Conservation (phyloP, 2,113 vertebrate genomes). For the Channa maculata region DNA sequence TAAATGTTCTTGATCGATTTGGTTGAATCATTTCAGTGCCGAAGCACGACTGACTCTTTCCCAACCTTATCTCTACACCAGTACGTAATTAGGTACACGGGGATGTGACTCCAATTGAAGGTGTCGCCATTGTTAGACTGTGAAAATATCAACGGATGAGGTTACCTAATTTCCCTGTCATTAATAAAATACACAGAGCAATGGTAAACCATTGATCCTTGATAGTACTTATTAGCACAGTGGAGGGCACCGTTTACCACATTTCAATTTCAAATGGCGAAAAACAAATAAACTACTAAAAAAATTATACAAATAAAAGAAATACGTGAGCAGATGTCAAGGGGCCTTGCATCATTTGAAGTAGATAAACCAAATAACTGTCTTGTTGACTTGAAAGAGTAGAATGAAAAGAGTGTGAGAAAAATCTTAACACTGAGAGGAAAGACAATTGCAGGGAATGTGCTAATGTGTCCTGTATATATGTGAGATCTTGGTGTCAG, state of each 20-base stretch:
- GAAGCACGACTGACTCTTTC: slow-evolving; percentile 79
- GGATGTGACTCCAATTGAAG: slow-evolving; percentile 97
- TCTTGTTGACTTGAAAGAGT: slow-evolving; percentile 89
- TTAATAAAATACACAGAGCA: slow-evolving; percentile 99
- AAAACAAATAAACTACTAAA: slow-evolving; percentile 86
- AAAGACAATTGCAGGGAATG: slow-evolving; percentile 21
- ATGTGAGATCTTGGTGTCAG: neutral
- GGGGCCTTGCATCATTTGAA: slow-evolving; percentile 90
- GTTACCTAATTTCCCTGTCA: slow-evolving; percentile 97
- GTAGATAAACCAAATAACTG: slow-evolving; percentile 88
- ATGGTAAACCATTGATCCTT: slow-evolving; percentile 98
- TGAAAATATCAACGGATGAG: slow-evolving; percentile 96
- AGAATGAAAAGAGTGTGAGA: slow-evolving; percentile 86
- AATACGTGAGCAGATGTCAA: slow-evolving; percentile 90
- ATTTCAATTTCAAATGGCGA: slow-evolving; percentile 92
- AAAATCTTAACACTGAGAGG: slow-evolving; percentile 75
- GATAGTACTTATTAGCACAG: slow-evolving; percentile 98
- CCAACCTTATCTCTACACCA: slow-evolving; percentile 89
- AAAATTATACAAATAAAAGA: slow-evolving; percentile 59
- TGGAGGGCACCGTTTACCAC: slow-evolving; percentile 91
- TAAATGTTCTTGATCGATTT: slow-evolving; percentile 53
- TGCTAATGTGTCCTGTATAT: slow-evolving; percentile 34
- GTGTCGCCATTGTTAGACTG: slow-evolving; percentile 96
- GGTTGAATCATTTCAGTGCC: slow-evolving; percentile 66
- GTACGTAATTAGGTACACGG: slow-evolving; percentile 94